Percentiles rank a stretch among this genome's conserved stretches.
Conservation (phyloP, 2,888 invertebrate species). For the Criorhina ranunculi region DNA sequence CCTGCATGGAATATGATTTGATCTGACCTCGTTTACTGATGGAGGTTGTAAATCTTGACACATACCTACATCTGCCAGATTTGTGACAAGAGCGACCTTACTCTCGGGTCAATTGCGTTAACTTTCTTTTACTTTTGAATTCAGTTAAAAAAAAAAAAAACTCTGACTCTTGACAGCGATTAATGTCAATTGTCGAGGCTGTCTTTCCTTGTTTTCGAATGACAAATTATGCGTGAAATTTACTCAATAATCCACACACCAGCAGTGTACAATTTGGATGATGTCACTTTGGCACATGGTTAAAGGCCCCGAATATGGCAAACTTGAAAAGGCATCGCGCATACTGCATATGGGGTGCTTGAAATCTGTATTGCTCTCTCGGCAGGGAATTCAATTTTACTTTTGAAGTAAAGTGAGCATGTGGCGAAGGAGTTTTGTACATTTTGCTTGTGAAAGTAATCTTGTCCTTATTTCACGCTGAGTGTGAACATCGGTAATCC, state of each 20-base stretch:
- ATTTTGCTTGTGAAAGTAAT: constrained; percentile 31
- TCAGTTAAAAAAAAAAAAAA: background rate
- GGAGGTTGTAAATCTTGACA: constrained; percentile 12
- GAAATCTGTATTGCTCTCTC: constrained; percentile 37
- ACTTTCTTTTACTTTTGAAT: constrained; percentile 52
- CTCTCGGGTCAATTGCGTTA: constrained; percentile 17
- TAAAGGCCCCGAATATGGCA: constrained; percentile 51
- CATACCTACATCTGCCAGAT: constrained; percentile 36
- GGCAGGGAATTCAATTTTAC: constrained; percentile 45
- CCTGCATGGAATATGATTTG: constrained; percentile 66
- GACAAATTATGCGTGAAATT: constrained; percentile 66
- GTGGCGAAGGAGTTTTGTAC: constrained; percentile 43
- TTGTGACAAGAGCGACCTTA: constrained; percentile 51
- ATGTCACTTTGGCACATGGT: constrained; percentile 61
- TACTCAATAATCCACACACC: constrained; percentile 61
- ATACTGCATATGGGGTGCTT: constrained; percentile 38
- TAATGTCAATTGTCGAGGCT: constrained; percentile 53
- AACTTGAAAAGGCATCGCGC: constrained; percentile 31
- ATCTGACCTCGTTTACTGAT: constrained; percentile 63
- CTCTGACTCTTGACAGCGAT: constrained; percentile 48
- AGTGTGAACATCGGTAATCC: constrained; percentile 58
- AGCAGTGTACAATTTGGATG: constrained; percentile 37
- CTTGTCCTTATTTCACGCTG: constrained; percentile 44
- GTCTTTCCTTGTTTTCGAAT: constrained; percentile 32
- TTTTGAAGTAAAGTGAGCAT: constrained; percentile 40